Evolutionary conservation across 2,797 vertebrate genomes (phyloP).

Genomic region (Enteromius trimaculatus): DNA sequence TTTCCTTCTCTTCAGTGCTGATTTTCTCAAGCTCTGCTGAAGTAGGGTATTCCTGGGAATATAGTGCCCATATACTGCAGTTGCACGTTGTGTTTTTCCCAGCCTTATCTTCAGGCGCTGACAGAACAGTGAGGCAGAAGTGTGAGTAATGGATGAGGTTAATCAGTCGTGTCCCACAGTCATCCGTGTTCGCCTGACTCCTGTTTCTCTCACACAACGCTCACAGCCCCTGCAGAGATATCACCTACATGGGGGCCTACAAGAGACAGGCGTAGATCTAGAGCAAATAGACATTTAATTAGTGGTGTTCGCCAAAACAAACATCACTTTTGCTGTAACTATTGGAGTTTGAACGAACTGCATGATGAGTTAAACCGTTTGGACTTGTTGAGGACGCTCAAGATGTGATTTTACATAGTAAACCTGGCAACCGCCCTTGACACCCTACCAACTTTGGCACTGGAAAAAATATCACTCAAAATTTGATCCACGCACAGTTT

Average conservation of each 20-base stretch:
- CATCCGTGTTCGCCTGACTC: constrained; percentile 21
- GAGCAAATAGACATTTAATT: neutral
- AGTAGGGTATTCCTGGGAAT: constrained; percentile 1
- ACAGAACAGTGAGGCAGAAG: neutral
- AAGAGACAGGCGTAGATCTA: neutral
- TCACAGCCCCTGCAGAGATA: neutral
- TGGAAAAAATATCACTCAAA: neutral
- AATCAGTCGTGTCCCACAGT: constrained; percentile 35
- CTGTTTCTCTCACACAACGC: neutral
- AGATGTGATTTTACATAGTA: neutral
- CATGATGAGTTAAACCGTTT: neutral
- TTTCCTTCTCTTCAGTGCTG: neutral
- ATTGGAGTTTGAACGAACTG: neutral
- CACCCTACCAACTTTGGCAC: neutral
- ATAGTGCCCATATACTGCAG: neutral
- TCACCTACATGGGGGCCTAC: constrained; percentile 7
- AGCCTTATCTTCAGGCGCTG: constrained; percentile 14
- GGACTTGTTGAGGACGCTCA: neutral
- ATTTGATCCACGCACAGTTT: neutral
- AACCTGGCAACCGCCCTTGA: neutral
- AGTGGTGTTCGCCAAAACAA: neutral
- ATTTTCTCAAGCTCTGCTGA: constrained; percentile 5
- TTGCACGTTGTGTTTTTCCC: neutral
- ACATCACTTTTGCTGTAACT: neutral
- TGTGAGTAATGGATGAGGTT: constrained; percentile 39